Conservation (phyloP, 2,113 vertebrate species). For the Ciconia boyciana region DNA sequence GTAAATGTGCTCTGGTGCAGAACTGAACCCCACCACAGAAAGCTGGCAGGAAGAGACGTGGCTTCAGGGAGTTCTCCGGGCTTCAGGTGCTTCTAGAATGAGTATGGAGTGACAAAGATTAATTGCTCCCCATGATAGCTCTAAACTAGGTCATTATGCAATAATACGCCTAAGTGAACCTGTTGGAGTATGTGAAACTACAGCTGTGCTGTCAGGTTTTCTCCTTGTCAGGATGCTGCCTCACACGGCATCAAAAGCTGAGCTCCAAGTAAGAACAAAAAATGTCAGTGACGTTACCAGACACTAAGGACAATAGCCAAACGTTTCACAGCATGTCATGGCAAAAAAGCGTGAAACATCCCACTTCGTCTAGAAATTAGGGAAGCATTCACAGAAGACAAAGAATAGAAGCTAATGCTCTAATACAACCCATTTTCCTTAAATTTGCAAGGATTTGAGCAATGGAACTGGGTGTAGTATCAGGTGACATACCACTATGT, state of each 20-base stretch:
- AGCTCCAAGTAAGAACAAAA: not conserved
- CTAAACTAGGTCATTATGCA: conserved; percentile 36
- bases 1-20: not conserved
- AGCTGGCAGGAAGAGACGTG: not conserved
- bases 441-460: not conserved
- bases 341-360: not conserved
- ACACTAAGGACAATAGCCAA: not conserved
- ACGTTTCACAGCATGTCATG: not conserved
- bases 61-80: not conserved
- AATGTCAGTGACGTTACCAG: not conserved
- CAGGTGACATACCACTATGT: not conserved
- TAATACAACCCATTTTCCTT: not conserved
- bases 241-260: not conserved
- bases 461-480: not conserved
- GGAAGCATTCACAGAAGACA: not conserved
- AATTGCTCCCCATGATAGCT: not conserved
- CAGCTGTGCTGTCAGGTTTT: not conserved
- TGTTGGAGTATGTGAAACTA: conserved; percentile 24
- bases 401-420: not conserved
- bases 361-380: not conserved
- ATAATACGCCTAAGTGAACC: not conserved
- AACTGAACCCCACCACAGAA: not conserved
- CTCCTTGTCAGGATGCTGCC: not conserved
- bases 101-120: conserved; percentile 25
- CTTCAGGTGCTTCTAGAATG: conserved; percentile 23